Evolutionary conservation across 2,888 invertebrate species (phyloP).

Genomic region (Eristalinus sepulchralis): DNA sequence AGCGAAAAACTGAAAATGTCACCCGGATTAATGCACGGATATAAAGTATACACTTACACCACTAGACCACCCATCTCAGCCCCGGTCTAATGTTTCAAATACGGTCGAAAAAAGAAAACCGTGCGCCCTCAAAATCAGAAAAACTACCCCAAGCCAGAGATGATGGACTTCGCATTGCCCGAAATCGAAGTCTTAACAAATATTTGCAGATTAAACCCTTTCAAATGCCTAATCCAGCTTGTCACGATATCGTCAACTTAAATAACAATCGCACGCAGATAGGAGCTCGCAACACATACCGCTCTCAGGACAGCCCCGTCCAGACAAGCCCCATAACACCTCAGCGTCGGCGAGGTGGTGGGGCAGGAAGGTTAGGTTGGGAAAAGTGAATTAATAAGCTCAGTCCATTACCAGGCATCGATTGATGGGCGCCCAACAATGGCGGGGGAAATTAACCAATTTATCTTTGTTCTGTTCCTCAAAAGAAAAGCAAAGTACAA

Average conservation of each 20-base stretch:
- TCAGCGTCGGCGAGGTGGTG: not conserved
- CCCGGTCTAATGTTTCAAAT: slow-evolving; percentile 49
- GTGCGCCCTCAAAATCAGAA: not conserved
- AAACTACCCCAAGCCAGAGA: not conserved
- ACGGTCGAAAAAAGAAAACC: slow-evolving; percentile 39
- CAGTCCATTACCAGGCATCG: slow-evolving; percentile 80
- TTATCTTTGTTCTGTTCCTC: slow-evolving; percentile 79
- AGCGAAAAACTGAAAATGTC: slow-evolving; percentile 76
- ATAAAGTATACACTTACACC: slow-evolving; percentile 74
- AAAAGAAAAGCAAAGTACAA: slow-evolving; percentile 72
- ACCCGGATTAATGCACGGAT: slow-evolving; percentile 76
- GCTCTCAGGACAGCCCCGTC: not conserved
- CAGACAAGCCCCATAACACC: not conserved
- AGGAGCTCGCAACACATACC: slow-evolving; percentile 28
- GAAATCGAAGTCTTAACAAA: slow-evolving; percentile 28
- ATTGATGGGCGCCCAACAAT: slow-evolving; percentile 80
- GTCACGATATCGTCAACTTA: not conserved
- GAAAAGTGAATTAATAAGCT: slow-evolving; percentile 77
- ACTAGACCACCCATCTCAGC: slow-evolving; percentile 41
- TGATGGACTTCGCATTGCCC: not conserved
- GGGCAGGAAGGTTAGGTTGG: slow-evolving; percentile 15
- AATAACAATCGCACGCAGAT: slow-evolving; percentile 24
- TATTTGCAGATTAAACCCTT: slow-evolving; percentile 24
- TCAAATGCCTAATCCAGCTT: not conserved
- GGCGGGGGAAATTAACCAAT: slow-evolving; percentile 80